Percentiles rank a stretch among this genome's conserved stretches.
Conservation (phyloP, 1,140 invertebrate genomes). For the Hylyphantes graminicola region DNA sequence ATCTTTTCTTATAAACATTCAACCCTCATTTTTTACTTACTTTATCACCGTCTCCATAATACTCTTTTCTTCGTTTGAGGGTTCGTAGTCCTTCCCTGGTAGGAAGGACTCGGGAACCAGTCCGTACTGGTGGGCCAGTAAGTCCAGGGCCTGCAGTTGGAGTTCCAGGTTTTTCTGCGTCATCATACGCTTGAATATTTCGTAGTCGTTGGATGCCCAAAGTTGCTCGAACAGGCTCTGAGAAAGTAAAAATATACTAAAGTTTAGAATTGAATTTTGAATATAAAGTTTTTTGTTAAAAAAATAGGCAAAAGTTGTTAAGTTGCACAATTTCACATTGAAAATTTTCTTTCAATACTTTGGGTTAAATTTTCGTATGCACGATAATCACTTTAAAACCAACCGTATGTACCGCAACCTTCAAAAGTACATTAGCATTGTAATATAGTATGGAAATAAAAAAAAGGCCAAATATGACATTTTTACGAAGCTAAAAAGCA, state of each 20-base stretch:
- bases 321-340: too few species aligned
- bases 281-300: too few species aligned
- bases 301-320: too few species aligned
- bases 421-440: too few species aligned
- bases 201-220: constrained; percentile 92
- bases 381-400: too few species aligned
- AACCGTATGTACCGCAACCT: too few species aligned
- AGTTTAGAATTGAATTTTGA: not conserved
- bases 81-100: constrained; percentile 63
- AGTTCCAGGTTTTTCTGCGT: constrained; percentile 93
- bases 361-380: too few species aligned
- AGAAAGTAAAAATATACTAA: constrained; percentile 69
- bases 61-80: constrained; percentile 59
- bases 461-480: too few species aligned
- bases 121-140: constrained; percentile 79
- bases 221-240: constrained; percentile 84
- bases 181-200: constrained; percentile 95
- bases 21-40: not conserved
- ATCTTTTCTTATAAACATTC: too few species aligned
- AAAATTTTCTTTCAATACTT: too few species aligned
- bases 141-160: constrained; percentile 88
- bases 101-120: constrained; percentile 64
- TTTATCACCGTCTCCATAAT: constrained; percentile 67
- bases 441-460: too few species aligned
- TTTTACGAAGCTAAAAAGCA: too few species aligned